Conservation (phyloP, 1,140 invertebrate genomes). For the Delia radicum region DNA sequence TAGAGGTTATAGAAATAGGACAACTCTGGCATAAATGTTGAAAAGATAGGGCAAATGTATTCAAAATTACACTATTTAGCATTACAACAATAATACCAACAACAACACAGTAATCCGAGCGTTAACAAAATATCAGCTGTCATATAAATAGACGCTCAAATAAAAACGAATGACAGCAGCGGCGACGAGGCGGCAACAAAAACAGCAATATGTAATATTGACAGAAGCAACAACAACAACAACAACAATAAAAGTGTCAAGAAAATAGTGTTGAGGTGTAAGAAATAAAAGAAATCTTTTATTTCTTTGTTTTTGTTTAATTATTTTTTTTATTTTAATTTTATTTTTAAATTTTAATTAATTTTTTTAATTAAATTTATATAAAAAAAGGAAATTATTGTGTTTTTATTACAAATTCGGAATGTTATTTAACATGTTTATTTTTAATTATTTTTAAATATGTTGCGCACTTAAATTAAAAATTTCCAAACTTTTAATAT, state of each 20-base stretch:
- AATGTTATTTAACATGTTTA: too few species aligned
- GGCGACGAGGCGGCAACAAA: neutral
- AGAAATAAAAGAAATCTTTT: neutral
- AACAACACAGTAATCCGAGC: neutral
- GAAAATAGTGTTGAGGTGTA: neutral
- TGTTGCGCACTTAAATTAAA: too few species aligned
- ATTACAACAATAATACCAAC: neutral
- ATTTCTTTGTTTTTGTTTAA: neutral
- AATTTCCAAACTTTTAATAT: too few species aligned
- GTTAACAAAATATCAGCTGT: constrained; percentile 10
- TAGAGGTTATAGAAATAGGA: neutral
- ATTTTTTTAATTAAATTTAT: neutral
- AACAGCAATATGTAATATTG: neutral
- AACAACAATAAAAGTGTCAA: neutral
- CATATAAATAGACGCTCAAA: constrained; percentile 3
- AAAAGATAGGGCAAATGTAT: neutral
- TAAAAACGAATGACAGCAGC: neutral
- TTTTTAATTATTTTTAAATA: too few species aligned
- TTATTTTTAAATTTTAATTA: neutral
- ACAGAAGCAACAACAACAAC: neutral
- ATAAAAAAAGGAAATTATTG: too few species aligned
- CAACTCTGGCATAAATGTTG: neutral
- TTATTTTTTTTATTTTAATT: neutral
- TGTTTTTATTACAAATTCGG: too few species aligned
- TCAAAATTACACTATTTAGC: neutral